A percentile compares a stretch with the other conserved stretches of the same genome.
Conservation (phyloP, 2,888 invertebrate species). For the Meteorus cinctellus region DNA sequence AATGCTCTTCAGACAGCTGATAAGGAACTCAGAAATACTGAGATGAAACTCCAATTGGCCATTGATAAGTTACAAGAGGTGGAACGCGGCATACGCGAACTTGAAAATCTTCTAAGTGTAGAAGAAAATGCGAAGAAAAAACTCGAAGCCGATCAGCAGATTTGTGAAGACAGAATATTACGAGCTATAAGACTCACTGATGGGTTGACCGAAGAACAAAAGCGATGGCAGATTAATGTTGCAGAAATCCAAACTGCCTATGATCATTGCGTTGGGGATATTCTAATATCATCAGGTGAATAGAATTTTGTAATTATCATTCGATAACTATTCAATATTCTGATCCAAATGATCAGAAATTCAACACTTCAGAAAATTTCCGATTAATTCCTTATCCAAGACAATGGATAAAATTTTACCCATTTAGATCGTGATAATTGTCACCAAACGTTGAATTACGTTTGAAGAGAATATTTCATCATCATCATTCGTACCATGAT, state of each 20-base stretch:
- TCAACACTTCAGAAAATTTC: too few relatives aligned
- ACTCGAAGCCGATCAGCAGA: slow-evolving; percentile 84
- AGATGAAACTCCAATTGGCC: slow-evolving; percentile 81
- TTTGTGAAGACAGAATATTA: slow-evolving; percentile 85
- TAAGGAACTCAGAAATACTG: slow-evolving; percentile 79
- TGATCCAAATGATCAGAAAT: background rate
- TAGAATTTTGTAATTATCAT: background rate
- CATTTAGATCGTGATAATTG: too few relatives aligned
- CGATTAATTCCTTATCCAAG: too few relatives aligned
- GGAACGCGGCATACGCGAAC: slow-evolving; percentile 84
- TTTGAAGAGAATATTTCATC: too few relatives aligned
- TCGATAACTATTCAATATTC: too few relatives aligned
- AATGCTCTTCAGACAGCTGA: slow-evolving; percentile 85
- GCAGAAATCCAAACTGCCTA: slow-evolving; percentile 76
- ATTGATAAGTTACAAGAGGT: slow-evolving; percentile 85
- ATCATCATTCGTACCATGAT: too few relatives aligned
- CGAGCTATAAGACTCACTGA: slow-evolving; percentile 82
- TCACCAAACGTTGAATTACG: too few relatives aligned
- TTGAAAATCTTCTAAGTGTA: slow-evolving; percentile 82
- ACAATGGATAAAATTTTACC: too few relatives aligned
- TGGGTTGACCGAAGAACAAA: slow-evolving; percentile 82
- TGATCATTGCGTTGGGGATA: slow-evolving; percentile 81
- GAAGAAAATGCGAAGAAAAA: slow-evolving; percentile 82
- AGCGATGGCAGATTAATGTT: slow-evolving; percentile 84
- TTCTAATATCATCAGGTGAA: slow-evolving; percentile 79